Base-by-base conservation (phyloP, 2,888 invertebrate genomes). In the Brachypterus glaber region DNA sequence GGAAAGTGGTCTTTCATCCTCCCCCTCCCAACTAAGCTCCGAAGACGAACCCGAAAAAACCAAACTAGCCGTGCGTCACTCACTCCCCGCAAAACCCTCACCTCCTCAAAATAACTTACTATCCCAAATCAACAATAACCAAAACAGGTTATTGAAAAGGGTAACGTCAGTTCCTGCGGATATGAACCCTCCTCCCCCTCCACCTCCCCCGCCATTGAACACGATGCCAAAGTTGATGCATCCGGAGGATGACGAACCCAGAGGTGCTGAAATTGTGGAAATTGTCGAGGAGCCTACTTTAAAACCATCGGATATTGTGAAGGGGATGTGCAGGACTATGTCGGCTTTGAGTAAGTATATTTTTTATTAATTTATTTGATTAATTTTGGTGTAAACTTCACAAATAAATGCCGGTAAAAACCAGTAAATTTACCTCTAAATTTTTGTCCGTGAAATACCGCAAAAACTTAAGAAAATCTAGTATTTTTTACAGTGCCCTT, bases 211-310 rank as follows among this genome's bases (percentile, higher is more conserved):
- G 11, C 79, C 79, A 1, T 74, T 0, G 12, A 4, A 9, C 7
- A 27, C 27, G 12, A 62, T 73, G 1, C 70, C 69, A 3, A 67
- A 67, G 0, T 9, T 11, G n/a, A 16, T 15, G 2, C 2, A 9
- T 11, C 46, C 46, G 4, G 47, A 47, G 25, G 53, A 54, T 16
- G 58, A 58, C 16, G 60, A 61, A 41, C 57, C 60, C 0, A 45
- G 59, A 16, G 61, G 59, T 2, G 56, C 59, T 2, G 63, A 62
- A 48, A 66, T 69, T 8, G 63, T 73, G 15, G 77, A 71, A 34
- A 76, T 79, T 29, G 58, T 79, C 2, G 81, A 80, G 49, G 82
- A 81, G 56, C 79, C 79, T 0, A 79, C 78, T 7, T 55, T 82
- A 8, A 70, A 72, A 46, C 79, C 79, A 9, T 77, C 80, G 0